Conservation (phyloP, 2,888 invertebrate species). For the Rapana venosa region DNA sequence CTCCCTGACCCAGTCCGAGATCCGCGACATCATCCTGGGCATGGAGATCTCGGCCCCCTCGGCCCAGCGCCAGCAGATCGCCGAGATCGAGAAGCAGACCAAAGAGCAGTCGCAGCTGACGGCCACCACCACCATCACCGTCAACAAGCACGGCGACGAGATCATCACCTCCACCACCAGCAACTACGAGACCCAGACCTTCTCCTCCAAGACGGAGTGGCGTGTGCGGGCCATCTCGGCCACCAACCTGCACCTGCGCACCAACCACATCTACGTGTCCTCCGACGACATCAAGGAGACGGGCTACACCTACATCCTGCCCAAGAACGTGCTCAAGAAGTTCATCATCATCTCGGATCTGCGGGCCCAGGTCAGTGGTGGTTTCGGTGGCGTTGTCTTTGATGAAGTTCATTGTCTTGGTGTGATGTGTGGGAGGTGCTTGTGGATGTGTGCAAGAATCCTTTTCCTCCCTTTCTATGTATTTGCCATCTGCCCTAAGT, state of each 20-base stretch:
- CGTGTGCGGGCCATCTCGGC: constrained; percentile 97
- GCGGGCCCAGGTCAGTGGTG: constrained; percentile 87
- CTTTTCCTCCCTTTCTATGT: too few species aligned
- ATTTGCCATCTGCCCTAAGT: too few species aligned
- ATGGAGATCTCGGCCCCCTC: constrained; percentile 99
- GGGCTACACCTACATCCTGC: constrained; percentile 91
- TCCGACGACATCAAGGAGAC: constrained; percentile 99
- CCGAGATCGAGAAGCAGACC: constrained; percentile 99
- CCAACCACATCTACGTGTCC: constrained; percentile 99
- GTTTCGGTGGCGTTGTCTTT: background rate
- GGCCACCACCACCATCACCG: constrained; percentile 98
- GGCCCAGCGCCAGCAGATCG: constrained; percentile 98
- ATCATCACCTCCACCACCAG: constrained; percentile 99
- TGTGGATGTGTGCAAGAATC: too few species aligned
- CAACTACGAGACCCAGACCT: constrained; percentile 98
- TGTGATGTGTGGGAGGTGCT: background rate
- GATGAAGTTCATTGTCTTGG: too few species aligned
- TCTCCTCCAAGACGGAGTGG: constrained; percentile 99
- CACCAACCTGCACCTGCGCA: constrained; percentile 96
- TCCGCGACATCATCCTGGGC: constrained; percentile 98
- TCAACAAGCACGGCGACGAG: constrained; percentile 99
- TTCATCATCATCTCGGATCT: constrained; percentile 99
- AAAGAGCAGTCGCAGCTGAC: constrained; percentile 98
- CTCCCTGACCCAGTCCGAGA: constrained; percentile 98
- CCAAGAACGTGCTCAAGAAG: constrained; percentile 98